Base-by-base conservation (phyloP, 2,113 vertebrate genomes). In the Jacana jacana region DNA sequence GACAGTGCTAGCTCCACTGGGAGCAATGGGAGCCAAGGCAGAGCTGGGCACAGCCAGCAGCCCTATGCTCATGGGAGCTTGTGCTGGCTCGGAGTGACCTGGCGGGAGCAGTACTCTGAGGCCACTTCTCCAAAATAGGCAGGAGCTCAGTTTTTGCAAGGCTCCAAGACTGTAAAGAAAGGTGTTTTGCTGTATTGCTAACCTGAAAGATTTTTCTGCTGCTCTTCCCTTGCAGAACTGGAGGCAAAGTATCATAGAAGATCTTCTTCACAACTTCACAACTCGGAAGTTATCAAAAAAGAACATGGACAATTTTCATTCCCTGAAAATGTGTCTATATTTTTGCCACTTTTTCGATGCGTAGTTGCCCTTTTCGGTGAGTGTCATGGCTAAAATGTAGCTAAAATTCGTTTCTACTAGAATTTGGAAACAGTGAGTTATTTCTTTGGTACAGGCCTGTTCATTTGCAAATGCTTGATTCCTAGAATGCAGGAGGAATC, bases 101-200 rank as follows among this genome's bases (percentile, higher is more conserved):
- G 0, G 48, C 1, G 3, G 9, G 0, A 23, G 63, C 58, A 16
- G 19, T 1, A 33, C 52, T 37, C 52, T 2, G 20, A 52, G 57
- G 28, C 16, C 42, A 11, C 16, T 40, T n/a, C 42, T 79, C 69
- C 27, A 18, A 13, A 80, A 18, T 0, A 75, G 37, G 8, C 39
- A 31, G 8, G 13, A 17, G 5, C 37, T 78, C 48, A 10, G 52
- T 18, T 1, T 75, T 44, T 40, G 33, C 51, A 35, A 89, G 55
- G 35, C 60, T 68, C 48, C 3, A 52, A 57, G 35, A 40, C 17
- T 31, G 4, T 12, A 55, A 85, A 68, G 18, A 49, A 35, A 11
- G 85, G 25, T 4, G 20, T 73, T 86, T 85, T 46, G 24, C 70
- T 51, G 0, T 28, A 10, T 39, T 1, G 3, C 17, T 33, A 13